These are phyloP conservation scores for Drosophila flavopinicola DNA, from an alignment of 2,888 invertebrate genomes.

Conservation along the genomic window DNA sequence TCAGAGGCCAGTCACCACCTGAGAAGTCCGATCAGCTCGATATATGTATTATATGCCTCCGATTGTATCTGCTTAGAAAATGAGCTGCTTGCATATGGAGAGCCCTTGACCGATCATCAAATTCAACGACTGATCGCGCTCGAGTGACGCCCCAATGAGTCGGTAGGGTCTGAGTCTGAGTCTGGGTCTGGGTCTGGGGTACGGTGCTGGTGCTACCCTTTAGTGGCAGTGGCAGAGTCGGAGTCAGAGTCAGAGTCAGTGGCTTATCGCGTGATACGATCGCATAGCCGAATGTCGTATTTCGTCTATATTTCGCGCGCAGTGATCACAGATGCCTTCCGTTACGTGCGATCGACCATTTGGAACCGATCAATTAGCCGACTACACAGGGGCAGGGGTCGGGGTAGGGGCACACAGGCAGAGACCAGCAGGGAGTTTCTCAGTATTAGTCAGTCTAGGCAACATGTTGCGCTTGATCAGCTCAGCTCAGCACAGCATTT, in stretches of 20 bases:
- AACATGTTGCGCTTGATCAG: conserved; percentile 58
- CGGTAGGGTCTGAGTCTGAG: conserved; percentile 13
- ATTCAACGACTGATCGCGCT: conserved; percentile 41
- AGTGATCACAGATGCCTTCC: conserved; percentile 48
- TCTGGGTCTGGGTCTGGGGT: conserved; percentile 21
- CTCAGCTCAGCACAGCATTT: no score
- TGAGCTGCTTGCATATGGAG: conserved; percentile 30
- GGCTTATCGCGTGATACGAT: conserved; percentile 83
- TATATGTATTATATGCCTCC: conserved; percentile 22
- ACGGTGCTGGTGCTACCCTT: no score
- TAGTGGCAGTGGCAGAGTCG: conserved; percentile 20
- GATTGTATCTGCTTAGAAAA: conserved; percentile 41
- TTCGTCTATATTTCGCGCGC: conserved; percentile 67
- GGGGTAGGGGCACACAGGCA: conserved; percentile 9
- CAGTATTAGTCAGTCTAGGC: conserved; percentile 35
- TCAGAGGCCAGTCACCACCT: not conserved
- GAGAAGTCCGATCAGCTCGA: conserved; percentile 25
- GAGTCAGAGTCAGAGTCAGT: conserved; percentile 40
- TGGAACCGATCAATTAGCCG: conserved; percentile 85
- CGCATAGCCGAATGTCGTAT: conserved; percentile 80
- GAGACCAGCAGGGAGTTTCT: not conserved
- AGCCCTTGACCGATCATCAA: conserved; percentile 30
- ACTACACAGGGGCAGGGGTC: conserved; percentile 45
- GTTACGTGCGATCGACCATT: conserved; percentile 83
- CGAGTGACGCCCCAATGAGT: conserved; percentile 61